Percentiles rank a stretch among this genome's conserved stretches.
These are phyloP conservation scores for Sialia sialis DNA, from an alignment of 2,113 vertebrate species.

Conservation along the genomic window DNA sequence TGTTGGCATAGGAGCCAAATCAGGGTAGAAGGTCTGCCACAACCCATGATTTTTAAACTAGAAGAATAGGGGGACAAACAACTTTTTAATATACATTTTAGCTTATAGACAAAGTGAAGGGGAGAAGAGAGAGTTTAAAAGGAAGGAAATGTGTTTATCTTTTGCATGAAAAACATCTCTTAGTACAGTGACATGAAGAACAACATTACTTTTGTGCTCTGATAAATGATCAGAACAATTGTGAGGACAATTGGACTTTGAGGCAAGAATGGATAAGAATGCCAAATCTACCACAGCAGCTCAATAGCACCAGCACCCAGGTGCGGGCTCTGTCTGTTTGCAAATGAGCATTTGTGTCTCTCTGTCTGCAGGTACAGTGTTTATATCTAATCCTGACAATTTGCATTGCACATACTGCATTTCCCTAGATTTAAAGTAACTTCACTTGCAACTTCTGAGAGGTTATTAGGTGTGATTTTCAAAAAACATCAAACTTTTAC, in stretches of 20 bases:
- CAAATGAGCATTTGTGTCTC: neutral
- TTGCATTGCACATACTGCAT: neutral
- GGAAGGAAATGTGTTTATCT: neutral
- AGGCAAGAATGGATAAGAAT: neutral
- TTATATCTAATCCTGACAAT: neutral
- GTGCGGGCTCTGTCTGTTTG: neutral
- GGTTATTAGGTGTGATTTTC: neutral
- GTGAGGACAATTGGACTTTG: slow-evolving; percentile 17
- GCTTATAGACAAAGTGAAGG: neutral
- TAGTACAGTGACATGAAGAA: neutral
- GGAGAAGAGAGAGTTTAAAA: neutral
- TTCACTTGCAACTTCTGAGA: neutral
- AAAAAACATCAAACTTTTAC: neutral
- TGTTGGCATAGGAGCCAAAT: neutral
- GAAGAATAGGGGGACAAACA: neutral
- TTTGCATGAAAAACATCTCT: neutral
- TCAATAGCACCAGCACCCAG: neutral
- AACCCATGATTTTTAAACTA: neutral
- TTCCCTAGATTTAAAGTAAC: neutral
- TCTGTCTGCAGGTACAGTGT: neutral
- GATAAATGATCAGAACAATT: slow-evolving; percentile 19
- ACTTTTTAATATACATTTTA: neutral
- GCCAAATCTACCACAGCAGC: neutral
- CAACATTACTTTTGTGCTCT: neutral
- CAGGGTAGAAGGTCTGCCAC: neutral